These are phyloP conservation scores for Stomorhina lunata DNA, from an alignment of 2,888 invertebrate species.

Conservation along the genomic window DNA sequence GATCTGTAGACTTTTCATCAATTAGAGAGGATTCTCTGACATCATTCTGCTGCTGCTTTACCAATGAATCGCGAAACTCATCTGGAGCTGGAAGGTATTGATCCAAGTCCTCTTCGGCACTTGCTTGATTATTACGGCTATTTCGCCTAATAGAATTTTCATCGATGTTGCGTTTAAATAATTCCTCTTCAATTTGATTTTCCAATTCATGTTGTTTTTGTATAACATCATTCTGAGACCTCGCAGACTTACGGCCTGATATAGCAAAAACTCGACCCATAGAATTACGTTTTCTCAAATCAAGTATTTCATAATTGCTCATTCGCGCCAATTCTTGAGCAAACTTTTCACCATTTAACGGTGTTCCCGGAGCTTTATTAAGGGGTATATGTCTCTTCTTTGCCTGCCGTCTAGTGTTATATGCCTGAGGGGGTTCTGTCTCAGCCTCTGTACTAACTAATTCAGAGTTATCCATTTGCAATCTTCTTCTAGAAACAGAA, in stretches of 20 bases:
- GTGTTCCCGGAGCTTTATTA: slow-evolving; percentile 71
- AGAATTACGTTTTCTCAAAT: slow-evolving; percentile 74
- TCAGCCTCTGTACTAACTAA: slow-evolving; percentile 24
- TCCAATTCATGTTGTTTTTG: slow-evolving; percentile 68
- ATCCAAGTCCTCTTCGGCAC: neutral
- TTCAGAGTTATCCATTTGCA: slow-evolving; percentile 3
- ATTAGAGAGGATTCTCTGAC: slow-evolving; percentile 29
- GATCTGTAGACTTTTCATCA: slow-evolving; percentile 53
- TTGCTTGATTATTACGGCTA: neutral
- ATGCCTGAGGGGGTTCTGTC: slow-evolving; percentile 32
- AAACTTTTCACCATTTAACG: slow-evolving; percentile 75
- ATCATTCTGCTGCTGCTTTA: neutral
- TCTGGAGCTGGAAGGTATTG: slow-evolving; percentile 53
- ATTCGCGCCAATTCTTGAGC: slow-evolving; percentile 72
- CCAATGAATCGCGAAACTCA: slow-evolving; percentile 48
- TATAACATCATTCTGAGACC: neutral
- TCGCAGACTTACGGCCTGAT: slow-evolving; percentile 57
- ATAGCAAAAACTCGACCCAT: slow-evolving; percentile 63
- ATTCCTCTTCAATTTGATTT: slow-evolving; percentile 69
- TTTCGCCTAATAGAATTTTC: neutral
- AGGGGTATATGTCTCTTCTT: slow-evolving; percentile 50
- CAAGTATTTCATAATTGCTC: slow-evolving; percentile 75
- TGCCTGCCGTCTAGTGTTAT: neutral
- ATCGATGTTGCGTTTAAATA: slow-evolving; percentile 8
- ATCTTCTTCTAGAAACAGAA: neutral